Conservation (phyloP, 2,888 invertebrate genomes). For the Timandra comae region DNA sequence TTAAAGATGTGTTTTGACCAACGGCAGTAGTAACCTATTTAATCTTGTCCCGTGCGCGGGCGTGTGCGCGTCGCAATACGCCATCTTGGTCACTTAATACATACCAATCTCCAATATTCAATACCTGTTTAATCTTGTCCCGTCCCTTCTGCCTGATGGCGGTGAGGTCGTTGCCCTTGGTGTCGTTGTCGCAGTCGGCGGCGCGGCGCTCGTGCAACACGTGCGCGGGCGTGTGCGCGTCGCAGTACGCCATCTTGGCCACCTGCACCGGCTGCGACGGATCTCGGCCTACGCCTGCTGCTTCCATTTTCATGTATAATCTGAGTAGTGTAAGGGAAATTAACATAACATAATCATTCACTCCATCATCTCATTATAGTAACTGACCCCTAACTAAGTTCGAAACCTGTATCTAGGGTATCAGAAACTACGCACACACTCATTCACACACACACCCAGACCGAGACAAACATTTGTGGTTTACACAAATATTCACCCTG, state of each 20-base stretch:
- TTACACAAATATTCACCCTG: too few relatives aligned
- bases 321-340: conserved; percentile 31
- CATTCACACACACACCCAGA: too few relatives aligned
- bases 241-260: conserved; percentile 97
- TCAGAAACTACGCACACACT: too few relatives aligned
- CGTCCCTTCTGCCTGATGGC: conserved; percentile 80
- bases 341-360: too few relatives aligned
- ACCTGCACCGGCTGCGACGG: conserved; percentile 87
- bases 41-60: conserved; percentile 88
- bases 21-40: too few relatives aligned
- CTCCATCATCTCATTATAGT: too few relatives aligned
- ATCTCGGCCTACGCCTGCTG: conserved; percentile 80
- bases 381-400: too few relatives aligned
- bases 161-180: conserved; percentile 53
- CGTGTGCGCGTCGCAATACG: conserved; percentile 96
- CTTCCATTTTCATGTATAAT: conserved; percentile 98
- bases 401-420: too few relatives aligned
- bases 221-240: conserved; percentile 90
- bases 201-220: conserved; percentile 71
- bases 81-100: conserved; percentile 96
- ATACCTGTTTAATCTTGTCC: conserved; percentile 89
- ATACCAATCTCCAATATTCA: too few relatives aligned
- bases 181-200: conserved; percentile 63
- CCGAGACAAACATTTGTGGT: too few relatives aligned
- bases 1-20: too few relatives aligned